Conservation (phyloP, 1,140 invertebrate species). For the Cydia strobilella region DNA sequence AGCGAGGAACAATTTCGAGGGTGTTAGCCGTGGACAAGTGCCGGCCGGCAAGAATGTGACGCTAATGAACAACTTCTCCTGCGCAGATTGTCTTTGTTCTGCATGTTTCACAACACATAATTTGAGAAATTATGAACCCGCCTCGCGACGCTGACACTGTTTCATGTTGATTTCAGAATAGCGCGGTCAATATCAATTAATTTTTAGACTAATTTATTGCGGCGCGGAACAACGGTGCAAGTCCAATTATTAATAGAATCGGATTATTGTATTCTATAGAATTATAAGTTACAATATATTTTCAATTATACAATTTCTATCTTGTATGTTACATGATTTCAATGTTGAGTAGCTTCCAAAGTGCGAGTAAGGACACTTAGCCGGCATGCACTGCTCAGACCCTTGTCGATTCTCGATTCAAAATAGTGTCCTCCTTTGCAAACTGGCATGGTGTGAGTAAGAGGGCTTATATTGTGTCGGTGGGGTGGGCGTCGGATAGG, state of each 20-base stretch:
- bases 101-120: constrained; percentile 32
- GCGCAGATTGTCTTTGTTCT: constrained; percentile 35
- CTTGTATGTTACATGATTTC: neutral
- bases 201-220: constrained; percentile 31
- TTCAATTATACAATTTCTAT: neutral
- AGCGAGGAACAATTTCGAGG: constrained; percentile 34
- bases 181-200: neutral
- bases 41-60: constrained; percentile 38
- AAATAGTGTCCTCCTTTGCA: constrained; percentile 9
- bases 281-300: neutral
- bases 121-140: constrained; percentile 6
- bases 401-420: constrained; percentile 2
- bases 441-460: neutral
- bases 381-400: neutral
- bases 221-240: neutral
- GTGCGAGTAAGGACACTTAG: constrained; percentile 8
- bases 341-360: constrained; percentile 1
- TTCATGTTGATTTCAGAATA: neutral
- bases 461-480: constrained; percentile 7
- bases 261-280: neutral
- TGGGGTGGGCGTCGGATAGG: constrained; percentile 3
- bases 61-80: constrained; percentile 39
- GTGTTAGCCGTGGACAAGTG: constrained; percentile 33
- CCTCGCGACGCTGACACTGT: neutral
- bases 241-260: constrained; percentile 33